Base-by-base conservation (phyloP, 2,888 invertebrate species). In the Drosophila suboccidentalis region DNA sequence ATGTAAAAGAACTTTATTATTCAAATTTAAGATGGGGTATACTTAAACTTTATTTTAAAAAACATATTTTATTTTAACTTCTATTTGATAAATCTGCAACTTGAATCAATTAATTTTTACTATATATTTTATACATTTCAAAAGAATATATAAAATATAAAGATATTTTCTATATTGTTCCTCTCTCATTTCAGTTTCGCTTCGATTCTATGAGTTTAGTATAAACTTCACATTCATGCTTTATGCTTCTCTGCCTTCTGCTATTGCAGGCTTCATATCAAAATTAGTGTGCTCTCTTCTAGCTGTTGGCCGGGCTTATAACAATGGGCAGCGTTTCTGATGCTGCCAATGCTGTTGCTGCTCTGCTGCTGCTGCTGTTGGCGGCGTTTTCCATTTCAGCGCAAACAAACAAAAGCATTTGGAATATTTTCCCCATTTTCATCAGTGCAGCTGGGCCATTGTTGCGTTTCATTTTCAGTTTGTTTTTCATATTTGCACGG, bases 401-500 rank as follows among this genome's bases (percentile, higher is more conserved):
- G 75, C 75, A 75, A 75, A 70, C 81, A 78, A 83, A 90, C 81
- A 90, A 90, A 75, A 64, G 75, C 84, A 81, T 81, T 80, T 80
- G 64, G 47, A 71, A 74, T 61, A 68, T 72, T 81, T 77, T 41
- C 66, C 26, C 19, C 53, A 19, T 49, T 61, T 67, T 62, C 51
- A 29, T 46, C 39, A 36, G 29, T 44, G 58, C 51, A 50, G 47
- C 38, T 47, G 39, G 61, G 41, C 53, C 46, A 66, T 73, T 78
- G 78, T 78, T 67, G 49, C 75, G 58, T 59, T 76, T 65, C 59
- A 57, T 53, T 77, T 62, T 57, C 72, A 59, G 80, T 86, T 85
- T 87, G 88, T 77, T 75, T 77, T 89, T 80, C 79, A 89, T 89
- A 86, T 89, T 89, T 89, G 89, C 87, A 78, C 77, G 77, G 60